phyloP scores from a whole-genome alignment of 2,888 invertebrate species.

The Andrena minutula region DNA sequence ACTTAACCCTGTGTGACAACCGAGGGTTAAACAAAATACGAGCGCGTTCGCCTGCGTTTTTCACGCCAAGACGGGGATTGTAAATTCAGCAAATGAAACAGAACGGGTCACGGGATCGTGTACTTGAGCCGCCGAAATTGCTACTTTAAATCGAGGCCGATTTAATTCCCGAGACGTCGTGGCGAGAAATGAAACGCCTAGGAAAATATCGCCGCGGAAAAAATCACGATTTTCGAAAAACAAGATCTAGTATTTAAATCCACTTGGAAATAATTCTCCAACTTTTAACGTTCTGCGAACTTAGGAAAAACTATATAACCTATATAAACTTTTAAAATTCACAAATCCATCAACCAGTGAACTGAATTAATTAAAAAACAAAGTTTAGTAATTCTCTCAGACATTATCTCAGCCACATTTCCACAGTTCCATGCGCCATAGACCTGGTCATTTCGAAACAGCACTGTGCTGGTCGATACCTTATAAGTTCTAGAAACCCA shows the following conservation, averaged over 20 bases:
- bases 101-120: constrained; percentile 11
- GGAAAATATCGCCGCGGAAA: neutral
- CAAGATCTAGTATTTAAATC: neutral
- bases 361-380: too few relatives aligned
- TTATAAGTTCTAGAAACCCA: neutral
- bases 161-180: constrained; percentile 34
- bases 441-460: neutral
- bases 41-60: neutral
- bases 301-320: too few relatives aligned
- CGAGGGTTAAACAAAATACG: neutral
- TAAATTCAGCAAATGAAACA: constrained; percentile 41
- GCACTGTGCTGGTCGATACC: constrained; percentile 1
- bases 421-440: neutral
- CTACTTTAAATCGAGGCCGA: constrained; percentile 48
- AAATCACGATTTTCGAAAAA: neutral
- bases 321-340: too few relatives aligned
- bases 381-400: too few relatives aligned
- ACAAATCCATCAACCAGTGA: too few relatives aligned
- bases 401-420: neutral
- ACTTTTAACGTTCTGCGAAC: neutral
- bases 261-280: neutral
- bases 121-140: constrained; percentile 34
- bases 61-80: constrained; percentile 5
- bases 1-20: too few relatives aligned
- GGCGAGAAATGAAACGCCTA: constrained; percentile 41